Percentiles rank a stretch among this genome's conserved stretches.
These are phyloP conservation scores for Psephotus haematonotus DNA, from an alignment of 2,113 vertebrate species.

Conservation along the genomic window DNA sequence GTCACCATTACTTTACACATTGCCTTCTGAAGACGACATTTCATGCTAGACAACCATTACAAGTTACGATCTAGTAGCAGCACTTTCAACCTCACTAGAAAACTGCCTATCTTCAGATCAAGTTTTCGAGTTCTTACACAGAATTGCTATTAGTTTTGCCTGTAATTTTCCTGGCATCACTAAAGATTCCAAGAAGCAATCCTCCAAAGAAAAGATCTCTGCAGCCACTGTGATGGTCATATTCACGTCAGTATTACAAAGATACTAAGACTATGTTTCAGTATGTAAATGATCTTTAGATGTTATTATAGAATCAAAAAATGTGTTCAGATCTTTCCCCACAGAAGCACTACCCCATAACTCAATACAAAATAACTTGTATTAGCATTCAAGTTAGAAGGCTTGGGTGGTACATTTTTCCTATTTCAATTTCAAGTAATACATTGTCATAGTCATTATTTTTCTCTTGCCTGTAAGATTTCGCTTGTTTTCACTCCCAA, in stretches of 20 bases:
- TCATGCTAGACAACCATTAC: neutral
- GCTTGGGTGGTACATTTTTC: neutral
- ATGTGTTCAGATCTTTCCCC: neutral
- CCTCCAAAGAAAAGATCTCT: neutral
- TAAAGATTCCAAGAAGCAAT: neutral
- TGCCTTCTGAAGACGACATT: neutral
- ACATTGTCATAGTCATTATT: neutral
- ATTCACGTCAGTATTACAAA: neutral
- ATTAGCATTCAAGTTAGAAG: neutral
- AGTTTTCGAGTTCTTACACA: neutral
- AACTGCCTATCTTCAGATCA: neutral
- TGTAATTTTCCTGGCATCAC: neutral
- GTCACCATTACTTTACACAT: neutral
- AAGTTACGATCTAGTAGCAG: neutral
- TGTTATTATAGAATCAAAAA: neutral
- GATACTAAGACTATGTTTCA: neutral
- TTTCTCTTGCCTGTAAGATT: neutral
- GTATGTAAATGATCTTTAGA: neutral
- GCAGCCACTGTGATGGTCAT: neutral
- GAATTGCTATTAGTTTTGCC: neutral
- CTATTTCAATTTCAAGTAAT: neutral
- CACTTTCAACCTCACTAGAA: neutral
- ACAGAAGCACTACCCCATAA: neutral
- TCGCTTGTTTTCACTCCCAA: neutral
- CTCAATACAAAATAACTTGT: neutral